Conservation (phyloP, 2,797 vertebrate species). For the Cetoscarus ocellatus region DNA sequence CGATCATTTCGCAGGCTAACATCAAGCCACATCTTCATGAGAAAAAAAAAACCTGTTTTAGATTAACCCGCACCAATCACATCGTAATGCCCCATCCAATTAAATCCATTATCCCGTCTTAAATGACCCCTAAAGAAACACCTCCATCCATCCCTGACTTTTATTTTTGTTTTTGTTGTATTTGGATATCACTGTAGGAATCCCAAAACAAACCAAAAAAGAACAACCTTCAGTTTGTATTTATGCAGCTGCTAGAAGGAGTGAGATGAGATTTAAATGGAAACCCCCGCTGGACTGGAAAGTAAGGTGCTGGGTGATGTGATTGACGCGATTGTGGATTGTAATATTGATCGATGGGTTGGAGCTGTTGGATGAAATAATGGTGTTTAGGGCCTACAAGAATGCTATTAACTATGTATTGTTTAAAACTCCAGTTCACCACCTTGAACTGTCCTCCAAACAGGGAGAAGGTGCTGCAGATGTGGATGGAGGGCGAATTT, state of each 20-base stretch:
- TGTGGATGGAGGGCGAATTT: constrained; percentile 17
- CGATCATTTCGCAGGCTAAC: constrained; percentile 84
- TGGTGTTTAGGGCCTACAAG: constrained; percentile 70
- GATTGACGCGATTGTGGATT: constrained; percentile 77
- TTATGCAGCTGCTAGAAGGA: not conserved
- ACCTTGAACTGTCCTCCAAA: constrained; percentile 68
- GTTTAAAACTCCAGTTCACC: constrained; percentile 51
- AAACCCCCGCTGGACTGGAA: constrained; percentile 45
- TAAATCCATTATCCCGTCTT: constrained; percentile 52
- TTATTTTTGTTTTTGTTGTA: constrained; percentile 23
- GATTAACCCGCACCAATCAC: constrained; percentile 76
- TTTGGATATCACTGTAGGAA: constrained; percentile 23
- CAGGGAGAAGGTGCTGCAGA: constrained; percentile 17
- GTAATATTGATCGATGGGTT: constrained; percentile 79
- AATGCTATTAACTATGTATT: constrained; percentile 65
- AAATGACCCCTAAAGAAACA: constrained; percentile 33
- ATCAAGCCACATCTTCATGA: constrained; percentile 76
- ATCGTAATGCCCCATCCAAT: constrained; percentile 59
- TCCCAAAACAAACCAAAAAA: constrained; percentile 5
- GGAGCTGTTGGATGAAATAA: constrained; percentile 77
- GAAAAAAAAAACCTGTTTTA: constrained; percentile 71
- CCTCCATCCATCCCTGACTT: not conserved
- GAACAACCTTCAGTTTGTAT: constrained; percentile 12
- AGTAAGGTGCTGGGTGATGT: constrained; percentile 54
- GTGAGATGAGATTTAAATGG: constrained; percentile 55